Conservation (phyloP, 2,797 vertebrate species). For the Notolabrus celidotus region DNA sequence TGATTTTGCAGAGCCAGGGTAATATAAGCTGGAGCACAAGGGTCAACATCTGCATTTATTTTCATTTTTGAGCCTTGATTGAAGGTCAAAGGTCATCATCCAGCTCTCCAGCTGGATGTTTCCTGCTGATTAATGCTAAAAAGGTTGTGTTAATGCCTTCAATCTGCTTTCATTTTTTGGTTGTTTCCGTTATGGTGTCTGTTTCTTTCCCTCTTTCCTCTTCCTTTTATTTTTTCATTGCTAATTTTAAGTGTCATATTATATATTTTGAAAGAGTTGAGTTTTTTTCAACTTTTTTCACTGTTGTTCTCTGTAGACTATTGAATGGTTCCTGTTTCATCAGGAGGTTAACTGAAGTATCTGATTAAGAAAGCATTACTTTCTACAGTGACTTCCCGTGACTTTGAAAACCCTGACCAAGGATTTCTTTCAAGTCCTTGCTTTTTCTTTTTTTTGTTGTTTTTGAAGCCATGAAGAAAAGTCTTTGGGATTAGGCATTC, state of each 20-base stretch:
- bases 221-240: conserved; percentile 1
- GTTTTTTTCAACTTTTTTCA: background rate
- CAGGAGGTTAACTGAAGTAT: background rate
- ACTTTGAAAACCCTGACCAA: conserved; percentile 18
- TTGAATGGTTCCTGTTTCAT: conserved; percentile 20
- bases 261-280: background rate
- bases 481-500: conserved; percentile 1
- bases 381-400: conserved; percentile 20
- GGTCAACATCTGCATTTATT: conserved; percentile 32
- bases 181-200: background rate
- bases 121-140: conserved; percentile 23
- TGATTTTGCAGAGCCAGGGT: conserved; percentile 9
- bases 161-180: background rate
- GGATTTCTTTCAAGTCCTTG: background rate
- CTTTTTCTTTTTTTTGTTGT: background rate
- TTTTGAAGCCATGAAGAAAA: conserved; percentile 1
- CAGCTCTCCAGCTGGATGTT: conserved; percentile 12
- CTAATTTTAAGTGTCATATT: background rate
- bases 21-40: conserved; percentile 8
- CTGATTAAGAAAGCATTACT: conserved; percentile 15
- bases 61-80: conserved; percentile 43
- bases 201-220: conserved; percentile 10
- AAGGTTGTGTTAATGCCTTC: conserved; percentile 3
- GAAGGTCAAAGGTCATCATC: conserved; percentile 39
- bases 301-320: background rate